A percentile compares a stretch with the other conserved stretches of the same genome.
Evolutionary conservation across 2,113 vertebrate genomes (phyloP).

Genomic region (Mirounga angustirostris): DNA sequence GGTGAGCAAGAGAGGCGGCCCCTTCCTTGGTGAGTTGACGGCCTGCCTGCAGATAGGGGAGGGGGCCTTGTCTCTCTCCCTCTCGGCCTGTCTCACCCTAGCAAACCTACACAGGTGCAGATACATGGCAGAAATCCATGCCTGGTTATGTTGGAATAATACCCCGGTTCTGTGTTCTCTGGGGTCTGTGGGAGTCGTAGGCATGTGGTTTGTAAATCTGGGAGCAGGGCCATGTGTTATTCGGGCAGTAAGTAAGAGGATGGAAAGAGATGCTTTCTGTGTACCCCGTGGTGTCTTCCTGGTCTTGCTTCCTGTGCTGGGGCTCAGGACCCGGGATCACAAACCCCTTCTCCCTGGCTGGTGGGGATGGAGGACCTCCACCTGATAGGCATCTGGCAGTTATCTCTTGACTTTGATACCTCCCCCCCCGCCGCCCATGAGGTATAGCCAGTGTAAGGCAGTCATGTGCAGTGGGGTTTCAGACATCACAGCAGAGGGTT

Average conservation of each 20-base stretch:
- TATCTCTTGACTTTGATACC: not conserved
- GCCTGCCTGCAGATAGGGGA: not conserved
- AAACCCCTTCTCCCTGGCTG: not conserved
- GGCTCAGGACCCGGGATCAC: not conserved
- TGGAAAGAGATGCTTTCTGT: not conserved
- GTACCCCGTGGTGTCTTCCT: not conserved
- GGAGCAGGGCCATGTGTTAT: not conserved
- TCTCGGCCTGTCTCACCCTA: not conserved
- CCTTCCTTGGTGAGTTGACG: not conserved
- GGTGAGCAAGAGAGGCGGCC: not conserved
- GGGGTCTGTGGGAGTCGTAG: not conserved
- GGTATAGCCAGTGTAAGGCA: not conserved
- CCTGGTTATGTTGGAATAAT: no score
- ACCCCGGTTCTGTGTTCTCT: no score
- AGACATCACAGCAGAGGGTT: not conserved
- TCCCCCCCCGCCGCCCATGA: no score
- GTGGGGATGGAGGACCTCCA: not conserved
- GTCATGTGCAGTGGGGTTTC: not conserved
- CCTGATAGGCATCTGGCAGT: not conserved
- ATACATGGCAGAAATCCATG: no score
- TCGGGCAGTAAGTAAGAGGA: no score
- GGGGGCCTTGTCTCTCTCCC: not conserved
- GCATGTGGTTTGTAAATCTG: not conserved
- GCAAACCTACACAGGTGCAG: rapidly evolving
- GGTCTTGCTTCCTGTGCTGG: not conserved